Evolutionary conservation across 2,113 vertebrate genomes (phyloP).

Genomic region (Athene noctua): DNA sequence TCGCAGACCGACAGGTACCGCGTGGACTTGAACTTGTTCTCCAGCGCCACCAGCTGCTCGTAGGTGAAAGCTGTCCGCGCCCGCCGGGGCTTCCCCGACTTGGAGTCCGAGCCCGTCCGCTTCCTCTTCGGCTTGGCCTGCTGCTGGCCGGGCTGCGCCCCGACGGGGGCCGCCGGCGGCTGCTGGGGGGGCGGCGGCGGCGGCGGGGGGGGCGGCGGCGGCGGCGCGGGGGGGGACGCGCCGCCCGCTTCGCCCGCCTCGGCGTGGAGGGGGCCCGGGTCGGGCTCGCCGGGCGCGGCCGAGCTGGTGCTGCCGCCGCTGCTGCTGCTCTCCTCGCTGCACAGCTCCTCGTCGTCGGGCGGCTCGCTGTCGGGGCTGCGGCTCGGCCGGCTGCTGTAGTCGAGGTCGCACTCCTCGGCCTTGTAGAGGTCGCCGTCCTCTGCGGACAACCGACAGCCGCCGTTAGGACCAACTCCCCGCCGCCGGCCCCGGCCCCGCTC

Average conservation of each 20-base stretch:
- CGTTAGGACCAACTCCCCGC: neutral
- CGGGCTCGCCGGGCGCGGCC: slow-evolving; percentile 49
- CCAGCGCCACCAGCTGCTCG: no score
- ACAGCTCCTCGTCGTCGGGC: slow-evolving; percentile 74
- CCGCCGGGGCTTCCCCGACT: slow-evolving; percentile 78
- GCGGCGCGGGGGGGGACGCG: neutral
- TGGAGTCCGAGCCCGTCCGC: slow-evolving; percentile 89
- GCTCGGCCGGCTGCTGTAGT: slow-evolving; percentile 56
- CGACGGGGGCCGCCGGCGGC: neutral
- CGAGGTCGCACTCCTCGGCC: slow-evolving; percentile 72
- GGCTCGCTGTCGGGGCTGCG: slow-evolving; percentile 74
- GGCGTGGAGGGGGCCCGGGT: slow-evolving; percentile 69
- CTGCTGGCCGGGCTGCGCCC: neutral
- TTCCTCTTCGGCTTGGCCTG: slow-evolving; percentile 86
- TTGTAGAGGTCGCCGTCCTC: slow-evolving; percentile 80
- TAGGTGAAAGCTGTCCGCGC: no score
- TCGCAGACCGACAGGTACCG: slow-evolving; percentile 94
- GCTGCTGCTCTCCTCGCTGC: slow-evolving; percentile 82
- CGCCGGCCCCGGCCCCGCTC: no score
- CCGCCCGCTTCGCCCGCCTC: slow-evolving; percentile 54
- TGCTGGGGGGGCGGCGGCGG: neutral
- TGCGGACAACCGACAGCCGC: slow-evolving; percentile 23
- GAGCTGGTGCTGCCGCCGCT: slow-evolving; percentile 21
- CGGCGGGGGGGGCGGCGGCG: neutral
- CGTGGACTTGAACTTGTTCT: slow-evolving; percentile 55